phyloP scores from a whole-genome alignment of 2,888 invertebrate genomes.

The Tachystola acroxantha region DNA sequence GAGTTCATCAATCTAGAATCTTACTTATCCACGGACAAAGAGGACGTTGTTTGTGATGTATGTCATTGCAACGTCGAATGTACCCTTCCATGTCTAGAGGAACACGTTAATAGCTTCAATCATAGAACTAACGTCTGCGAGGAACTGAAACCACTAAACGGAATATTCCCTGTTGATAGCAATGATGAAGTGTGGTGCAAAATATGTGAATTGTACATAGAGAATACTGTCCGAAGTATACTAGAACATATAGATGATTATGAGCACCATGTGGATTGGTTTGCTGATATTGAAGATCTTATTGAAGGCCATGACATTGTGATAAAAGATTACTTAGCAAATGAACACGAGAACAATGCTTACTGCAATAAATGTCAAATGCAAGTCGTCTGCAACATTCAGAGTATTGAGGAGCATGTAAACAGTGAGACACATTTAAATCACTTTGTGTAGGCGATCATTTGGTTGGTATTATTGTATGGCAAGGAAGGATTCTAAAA shows the following conservation, averaged over 20 bases:
- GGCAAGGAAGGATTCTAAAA: no score
- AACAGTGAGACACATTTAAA: slow-evolving; percentile 42
- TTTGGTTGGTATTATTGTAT: no score
- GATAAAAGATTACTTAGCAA: slow-evolving; percentile 34
- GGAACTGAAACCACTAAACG: slow-evolving; percentile 44
- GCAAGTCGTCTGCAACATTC: slow-evolving; percentile 34
- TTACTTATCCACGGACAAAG: slow-evolving; percentile 41
- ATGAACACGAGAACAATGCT: slow-evolving; percentile 42
- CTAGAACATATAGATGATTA: slow-evolving; percentile 46
- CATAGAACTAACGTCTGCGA: slow-evolving; percentile 43
- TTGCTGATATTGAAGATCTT: slow-evolving; percentile 44
- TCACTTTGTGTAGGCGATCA: no score
- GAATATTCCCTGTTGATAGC: slow-evolving; percentile 39
- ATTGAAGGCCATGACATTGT: slow-evolving; percentile 41
- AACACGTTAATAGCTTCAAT: slow-evolving; percentile 43
- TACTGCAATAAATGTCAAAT: slow-evolving; percentile 46
- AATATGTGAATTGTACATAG: slow-evolving; percentile 41
- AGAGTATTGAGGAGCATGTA: slow-evolving; percentile 41
- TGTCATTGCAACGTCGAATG: slow-evolving; percentile 36
- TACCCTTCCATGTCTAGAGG: slow-evolving; percentile 36
- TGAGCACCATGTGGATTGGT: slow-evolving; percentile 45
- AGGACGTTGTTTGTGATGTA: slow-evolving; percentile 44
- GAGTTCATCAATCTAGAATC: slow-evolving; percentile 46
- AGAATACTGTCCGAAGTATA: slow-evolving; percentile 33
- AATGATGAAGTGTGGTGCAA: slow-evolving; percentile 50